Evolutionary conservation across 2,888 invertebrate genomes (phyloP).

Genomic region (Peribatodes rhomboidaria): DNA sequence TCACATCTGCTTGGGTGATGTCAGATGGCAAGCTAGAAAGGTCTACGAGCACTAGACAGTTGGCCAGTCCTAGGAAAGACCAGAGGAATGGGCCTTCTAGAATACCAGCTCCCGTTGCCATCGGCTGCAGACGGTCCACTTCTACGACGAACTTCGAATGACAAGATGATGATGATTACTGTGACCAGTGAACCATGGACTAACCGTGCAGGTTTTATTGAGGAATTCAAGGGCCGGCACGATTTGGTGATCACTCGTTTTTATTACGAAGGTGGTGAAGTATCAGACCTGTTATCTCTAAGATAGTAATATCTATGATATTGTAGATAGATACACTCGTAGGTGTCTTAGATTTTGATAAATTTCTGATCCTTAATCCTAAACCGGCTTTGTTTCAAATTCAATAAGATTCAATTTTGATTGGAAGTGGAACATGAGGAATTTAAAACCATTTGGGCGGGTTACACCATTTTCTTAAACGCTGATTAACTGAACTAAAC

Average conservation of each 20-base stretch:
- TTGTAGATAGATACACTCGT: slow-evolving; percentile 1
- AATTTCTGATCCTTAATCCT: slow-evolving; percentile 1
- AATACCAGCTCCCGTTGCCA: slow-evolving; percentile 80
- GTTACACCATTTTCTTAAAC: slow-evolving; percentile 24
- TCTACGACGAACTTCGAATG: slow-evolving; percentile 82
- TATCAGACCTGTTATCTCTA: slow-evolving; percentile 27
- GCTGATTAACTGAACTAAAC: slow-evolving; percentile 21
- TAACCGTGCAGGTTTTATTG: slow-evolving; percentile 46
- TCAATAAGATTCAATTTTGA: background rate
- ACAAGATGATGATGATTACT: slow-evolving; percentile 52
- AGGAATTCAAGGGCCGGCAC: slow-evolving; percentile 13
- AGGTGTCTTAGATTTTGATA: slow-evolving; percentile 29
- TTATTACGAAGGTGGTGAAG: slow-evolving; percentile 13
- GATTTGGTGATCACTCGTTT: slow-evolving; percentile 15
- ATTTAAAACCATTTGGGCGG: slow-evolving; percentile 3
- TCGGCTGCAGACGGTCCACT: slow-evolving; percentile 79
- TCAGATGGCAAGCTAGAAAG: slow-evolving; percentile 89
- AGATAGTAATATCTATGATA: slow-evolving; percentile 34
- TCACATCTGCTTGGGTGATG: slow-evolving; percentile 91
- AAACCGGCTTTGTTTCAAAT: slow-evolving; percentile 3
- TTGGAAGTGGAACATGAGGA: background rate
- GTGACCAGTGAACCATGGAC: slow-evolving; percentile 52
- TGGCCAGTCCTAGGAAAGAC: slow-evolving; percentile 81
- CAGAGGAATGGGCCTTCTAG: slow-evolving; percentile 75
- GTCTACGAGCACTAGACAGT: slow-evolving; percentile 84